A percentile compares a stretch with the other conserved stretches of the same genome.
phyloP scores from a whole-genome alignment of 2,113 vertebrate genomes.

The Python bivittatus region DNA sequence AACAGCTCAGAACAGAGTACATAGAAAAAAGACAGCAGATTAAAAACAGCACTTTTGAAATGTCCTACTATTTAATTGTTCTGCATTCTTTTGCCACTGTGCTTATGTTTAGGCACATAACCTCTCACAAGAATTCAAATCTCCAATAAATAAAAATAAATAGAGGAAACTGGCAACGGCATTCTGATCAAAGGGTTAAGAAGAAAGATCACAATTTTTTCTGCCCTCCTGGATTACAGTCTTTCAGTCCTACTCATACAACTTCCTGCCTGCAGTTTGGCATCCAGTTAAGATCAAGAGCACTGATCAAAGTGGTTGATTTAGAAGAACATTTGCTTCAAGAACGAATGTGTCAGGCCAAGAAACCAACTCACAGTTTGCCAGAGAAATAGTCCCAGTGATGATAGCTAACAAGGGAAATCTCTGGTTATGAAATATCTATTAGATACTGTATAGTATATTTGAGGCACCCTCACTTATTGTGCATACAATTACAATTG shows the following conservation, averaged over 20 bases:
- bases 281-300: background rate
- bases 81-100: background rate
- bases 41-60: background rate
- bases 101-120: background rate
- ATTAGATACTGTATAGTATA: background rate
- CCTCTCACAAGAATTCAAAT: background rate
- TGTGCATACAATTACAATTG: background rate
- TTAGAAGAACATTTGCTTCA: background rate
- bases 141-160: background rate
- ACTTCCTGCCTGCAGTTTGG: background rate
- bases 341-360: background rate
- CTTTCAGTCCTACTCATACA: background rate
- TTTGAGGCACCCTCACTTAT: background rate
- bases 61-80: background rate
- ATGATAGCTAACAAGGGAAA: background rate
- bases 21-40: background rate
- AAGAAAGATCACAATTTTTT: background rate
- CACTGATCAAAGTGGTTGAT: background rate
- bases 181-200: background rate
- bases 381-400: background rate
- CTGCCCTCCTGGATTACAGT: background rate
- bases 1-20: background rate
- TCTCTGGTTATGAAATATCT: background rate
- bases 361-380: background rate
- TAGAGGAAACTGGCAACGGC: background rate